Base-by-base conservation (phyloP, 2,888 invertebrate species). In the Gymnosoma rotundatum region DNA sequence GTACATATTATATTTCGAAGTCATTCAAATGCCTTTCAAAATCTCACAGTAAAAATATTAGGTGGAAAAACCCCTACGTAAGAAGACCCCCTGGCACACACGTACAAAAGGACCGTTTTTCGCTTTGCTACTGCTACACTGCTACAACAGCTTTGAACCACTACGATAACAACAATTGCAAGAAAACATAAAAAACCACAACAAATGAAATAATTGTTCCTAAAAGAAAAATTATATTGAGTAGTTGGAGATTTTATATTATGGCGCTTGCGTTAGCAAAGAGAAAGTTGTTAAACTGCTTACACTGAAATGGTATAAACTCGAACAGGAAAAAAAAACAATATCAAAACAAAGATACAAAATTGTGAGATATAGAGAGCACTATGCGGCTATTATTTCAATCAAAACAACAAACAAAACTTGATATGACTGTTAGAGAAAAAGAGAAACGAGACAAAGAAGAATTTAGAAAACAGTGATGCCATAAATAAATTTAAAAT, bases 1-100 rank as follows among this genome's bases (percentile, higher is more conserved):
- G 10, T 14, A n/a, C n/a, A n/a, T n/a, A 14, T 10, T 42, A 42
- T 10, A 67, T 45, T 69, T 61, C 32, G 54, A 78, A 84, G 84
- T 78, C 84, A 84, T 84, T 84, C 84, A 84, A 84, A 84, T 81
- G 81, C 81, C 84, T 84, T 84, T 84, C 81, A 84, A 84, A 84
- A 81, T 48, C 58, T 42, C 78, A 58, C 73, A 84, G 61, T 80
- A 76, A 63, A 58, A 73, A 73, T 21, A 66, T 36, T 58, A 72
- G 78, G 73, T 63, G 32, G 58, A 75, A 63, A 63, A 74, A 21
- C 70, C 45, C 48, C 25, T 52, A 67, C 50, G 20, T 73, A 32
- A 64, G 58, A 42, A 72, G 60, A 73, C 45, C 56, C 36, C 76
- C 45, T 36, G 54, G 42, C 52, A 61, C 21, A 78, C 56, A 64